These are phyloP conservation scores for Clarias batrachus DNA, from an alignment of 2,113 vertebrate species.

Conservation along the genomic window DNA sequence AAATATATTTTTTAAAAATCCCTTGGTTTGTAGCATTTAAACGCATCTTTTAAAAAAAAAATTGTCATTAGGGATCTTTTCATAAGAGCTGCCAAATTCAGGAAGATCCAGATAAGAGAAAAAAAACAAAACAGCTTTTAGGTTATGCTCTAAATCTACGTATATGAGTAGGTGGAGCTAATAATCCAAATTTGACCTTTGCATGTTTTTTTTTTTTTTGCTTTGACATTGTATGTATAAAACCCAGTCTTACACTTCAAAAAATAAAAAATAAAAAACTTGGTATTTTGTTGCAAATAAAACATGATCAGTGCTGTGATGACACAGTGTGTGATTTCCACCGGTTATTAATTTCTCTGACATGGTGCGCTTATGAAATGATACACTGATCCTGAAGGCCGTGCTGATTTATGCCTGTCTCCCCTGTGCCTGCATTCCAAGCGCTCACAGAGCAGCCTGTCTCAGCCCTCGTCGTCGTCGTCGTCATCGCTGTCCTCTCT, in stretches of 20 bases:
- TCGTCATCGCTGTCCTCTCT: conserved; percentile 64
- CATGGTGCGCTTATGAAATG: neutral
- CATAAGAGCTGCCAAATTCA: neutral
- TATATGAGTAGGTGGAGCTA: neutral
- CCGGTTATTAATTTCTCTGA: neutral
- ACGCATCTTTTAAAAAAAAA: neutral
- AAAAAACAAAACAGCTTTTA: neutral
- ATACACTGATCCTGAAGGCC: neutral
- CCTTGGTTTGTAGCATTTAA: neutral
- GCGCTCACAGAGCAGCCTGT: conserved; percentile 67
- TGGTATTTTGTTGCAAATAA: neutral
- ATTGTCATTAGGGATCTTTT: neutral
- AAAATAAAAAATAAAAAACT: neutral
- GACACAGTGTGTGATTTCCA: neutral
- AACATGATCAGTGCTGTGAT: neutral
- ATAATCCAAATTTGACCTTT: neutral
- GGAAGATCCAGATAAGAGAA: neutral
- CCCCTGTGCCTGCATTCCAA: conserved; percentile 45
- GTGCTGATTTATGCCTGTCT: neutral
- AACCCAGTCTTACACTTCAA: neutral
- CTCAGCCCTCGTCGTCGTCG: conserved; percentile 66
- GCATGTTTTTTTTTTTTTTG: neutral
- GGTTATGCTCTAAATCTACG: neutral
- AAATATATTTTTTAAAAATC: neutral
- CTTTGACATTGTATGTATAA: neutral